These are phyloP conservation scores for Acanthopagrus latus DNA, from an alignment of 2,797 vertebrate species.

Conservation along the genomic window DNA sequence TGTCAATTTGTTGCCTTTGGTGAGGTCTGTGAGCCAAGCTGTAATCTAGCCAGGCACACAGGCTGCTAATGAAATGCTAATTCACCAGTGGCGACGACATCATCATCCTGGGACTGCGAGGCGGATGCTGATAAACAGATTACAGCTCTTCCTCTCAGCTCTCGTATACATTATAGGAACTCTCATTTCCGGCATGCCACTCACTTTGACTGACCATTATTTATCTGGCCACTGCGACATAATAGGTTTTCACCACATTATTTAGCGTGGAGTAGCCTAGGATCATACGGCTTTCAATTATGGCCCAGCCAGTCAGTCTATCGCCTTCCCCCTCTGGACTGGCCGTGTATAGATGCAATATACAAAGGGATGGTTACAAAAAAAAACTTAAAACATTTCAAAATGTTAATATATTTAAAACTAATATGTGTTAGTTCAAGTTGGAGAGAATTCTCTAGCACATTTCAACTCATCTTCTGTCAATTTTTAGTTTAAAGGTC, in stretches of 20 bases:
- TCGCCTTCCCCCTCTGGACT: background rate
- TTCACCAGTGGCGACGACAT: constrained; percentile 40
- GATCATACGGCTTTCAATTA: constrained; percentile 34
- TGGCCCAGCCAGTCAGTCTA: background rate
- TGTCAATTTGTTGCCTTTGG: constrained; percentile 11
- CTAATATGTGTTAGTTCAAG: too few relatives aligned
- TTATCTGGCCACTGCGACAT: constrained; percentile 33
- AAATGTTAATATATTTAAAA: background rate
- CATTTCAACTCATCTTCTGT: background rate
- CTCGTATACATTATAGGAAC: constrained; percentile 35
- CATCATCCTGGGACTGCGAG: constrained; percentile 39
- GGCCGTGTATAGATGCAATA: background rate
- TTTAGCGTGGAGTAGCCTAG: background rate
- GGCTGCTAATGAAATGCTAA: constrained; percentile 69
- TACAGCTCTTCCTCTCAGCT: constrained; percentile 32
- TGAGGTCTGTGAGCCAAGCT: constrained; percentile 14
- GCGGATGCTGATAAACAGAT: constrained; percentile 66
- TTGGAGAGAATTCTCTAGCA: too few relatives aligned
- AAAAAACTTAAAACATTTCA: background rate
- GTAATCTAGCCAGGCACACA: constrained; percentile 31
- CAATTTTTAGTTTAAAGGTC: background rate
- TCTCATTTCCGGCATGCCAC: constrained; percentile 52
- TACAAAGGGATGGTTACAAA: background rate
- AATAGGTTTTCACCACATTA: constrained; percentile 43
- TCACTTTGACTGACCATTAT: constrained; percentile 49